phyloP scores from a whole-genome alignment of 2,113 vertebrate species.

The Tiliqua scincoides region DNA sequence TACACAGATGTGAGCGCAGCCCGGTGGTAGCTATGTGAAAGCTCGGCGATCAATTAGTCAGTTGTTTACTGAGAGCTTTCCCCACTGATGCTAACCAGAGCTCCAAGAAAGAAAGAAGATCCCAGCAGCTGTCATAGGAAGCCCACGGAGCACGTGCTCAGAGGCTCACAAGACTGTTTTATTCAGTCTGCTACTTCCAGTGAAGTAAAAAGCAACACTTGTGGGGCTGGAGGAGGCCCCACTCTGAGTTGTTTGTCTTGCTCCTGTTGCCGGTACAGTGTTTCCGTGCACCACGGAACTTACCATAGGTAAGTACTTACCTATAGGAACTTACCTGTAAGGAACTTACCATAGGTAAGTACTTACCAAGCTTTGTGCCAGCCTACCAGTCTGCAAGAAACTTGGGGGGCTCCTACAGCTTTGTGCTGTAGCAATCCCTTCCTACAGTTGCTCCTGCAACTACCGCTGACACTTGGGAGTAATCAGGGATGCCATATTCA shows the following conservation, averaged over 20 bases:
- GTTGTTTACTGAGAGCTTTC: constrained; percentile 87
- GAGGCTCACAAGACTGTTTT: constrained; percentile 64
- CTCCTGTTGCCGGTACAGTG: no score
- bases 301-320: no score
- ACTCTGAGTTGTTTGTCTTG: background rate
- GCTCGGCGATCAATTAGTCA: constrained; percentile 83
- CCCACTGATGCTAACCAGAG: constrained; percentile 84
- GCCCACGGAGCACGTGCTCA: constrained; percentile 56
- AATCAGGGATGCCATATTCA: no score
- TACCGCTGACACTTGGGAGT: background rate
- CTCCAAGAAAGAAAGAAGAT: constrained; percentile 74
- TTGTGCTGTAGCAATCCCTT: background rate
- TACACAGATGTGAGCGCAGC: constrained; percentile 78
- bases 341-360: no score
- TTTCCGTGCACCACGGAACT: background rate
- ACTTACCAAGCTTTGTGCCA: background rate
- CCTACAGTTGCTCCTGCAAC: background rate
- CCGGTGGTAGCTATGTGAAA: constrained; percentile 80
- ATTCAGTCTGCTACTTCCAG: constrained; percentile 62
- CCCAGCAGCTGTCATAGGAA: constrained; percentile 79
- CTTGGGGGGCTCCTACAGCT: background rate
- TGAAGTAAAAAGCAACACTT: background rate
- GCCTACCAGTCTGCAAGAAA: no score
- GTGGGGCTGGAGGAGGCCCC: background rate
- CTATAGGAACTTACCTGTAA: no score